Conservation (phyloP, 2,113 vertebrate genomes). For the Melozone crissalis region DNA sequence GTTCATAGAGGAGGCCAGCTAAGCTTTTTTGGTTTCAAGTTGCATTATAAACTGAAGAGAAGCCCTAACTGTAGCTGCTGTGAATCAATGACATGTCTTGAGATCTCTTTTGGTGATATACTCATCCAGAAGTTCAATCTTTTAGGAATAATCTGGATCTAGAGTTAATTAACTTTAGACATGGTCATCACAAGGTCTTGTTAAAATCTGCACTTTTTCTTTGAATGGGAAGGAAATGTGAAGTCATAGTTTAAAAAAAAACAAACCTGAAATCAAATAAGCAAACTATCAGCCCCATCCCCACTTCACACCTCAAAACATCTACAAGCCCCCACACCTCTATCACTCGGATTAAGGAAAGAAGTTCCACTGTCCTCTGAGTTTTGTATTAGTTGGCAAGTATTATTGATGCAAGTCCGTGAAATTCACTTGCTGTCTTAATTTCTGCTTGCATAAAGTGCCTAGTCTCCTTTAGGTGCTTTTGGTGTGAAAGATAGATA, state of each 20-base stretch:
- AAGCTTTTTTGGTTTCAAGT: background rate
- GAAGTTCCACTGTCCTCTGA: background rate
- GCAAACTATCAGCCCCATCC: background rate
- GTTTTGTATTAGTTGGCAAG: background rate
- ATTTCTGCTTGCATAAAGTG: background rate
- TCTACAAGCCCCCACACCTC: background rate
- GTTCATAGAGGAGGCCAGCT: background rate
- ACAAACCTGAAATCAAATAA: background rate
- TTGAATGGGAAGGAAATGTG: background rate
- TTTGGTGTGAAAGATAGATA: background rate
- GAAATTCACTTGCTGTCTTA: background rate
- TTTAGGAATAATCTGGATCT: background rate
- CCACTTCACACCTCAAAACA: background rate
- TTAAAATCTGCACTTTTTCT: background rate
- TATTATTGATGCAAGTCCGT: background rate
- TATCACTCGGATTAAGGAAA: background rate
- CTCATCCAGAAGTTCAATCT: background rate
- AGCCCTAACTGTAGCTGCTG: background rate
- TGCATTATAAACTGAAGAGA: background rate
- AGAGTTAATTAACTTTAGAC: background rate
- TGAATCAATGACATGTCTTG: background rate
- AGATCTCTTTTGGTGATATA: background rate
- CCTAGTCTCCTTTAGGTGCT: background rate
- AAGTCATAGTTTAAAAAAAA: background rate
- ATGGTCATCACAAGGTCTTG: background rate